A percentile compares a stretch with the other conserved stretches of the same genome.
Conservation (phyloP, 2,113 vertebrate genomes). For the Ochotona princeps region DNA sequence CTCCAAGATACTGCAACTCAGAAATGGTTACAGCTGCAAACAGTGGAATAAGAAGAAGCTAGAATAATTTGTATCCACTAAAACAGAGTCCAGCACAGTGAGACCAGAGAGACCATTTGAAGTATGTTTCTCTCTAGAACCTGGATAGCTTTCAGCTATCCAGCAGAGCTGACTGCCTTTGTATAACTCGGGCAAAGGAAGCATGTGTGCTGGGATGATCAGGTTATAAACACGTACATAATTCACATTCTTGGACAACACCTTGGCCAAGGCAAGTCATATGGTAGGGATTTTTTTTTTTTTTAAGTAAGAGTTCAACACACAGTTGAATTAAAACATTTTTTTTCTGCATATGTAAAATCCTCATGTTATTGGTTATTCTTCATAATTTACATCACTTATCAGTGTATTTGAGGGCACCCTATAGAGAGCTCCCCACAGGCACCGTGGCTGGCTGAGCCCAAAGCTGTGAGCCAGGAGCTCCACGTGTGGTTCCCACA, state of each 20-base stretch:
- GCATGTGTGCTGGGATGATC: background rate
- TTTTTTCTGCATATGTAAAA: background rate
- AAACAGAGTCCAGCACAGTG: constrained; percentile 53
- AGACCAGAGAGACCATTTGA: no score
- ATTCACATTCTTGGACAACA: constrained; percentile 16
- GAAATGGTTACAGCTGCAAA: constrained; percentile 39
- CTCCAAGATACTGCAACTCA: constrained; percentile 52
- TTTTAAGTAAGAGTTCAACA: background rate
- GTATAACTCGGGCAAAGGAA: constrained; percentile 21
- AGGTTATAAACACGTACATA: constrained; percentile 24
- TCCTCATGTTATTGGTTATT: background rate
- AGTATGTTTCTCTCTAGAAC: constrained; percentile 64
- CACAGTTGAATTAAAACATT: background rate
- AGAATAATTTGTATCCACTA: constrained; percentile 74
- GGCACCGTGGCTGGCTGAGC: no score
- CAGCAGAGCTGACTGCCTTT: background rate
- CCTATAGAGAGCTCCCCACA: no score
- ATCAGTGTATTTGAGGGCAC: background rate
- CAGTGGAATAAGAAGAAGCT: constrained; percentile 49
- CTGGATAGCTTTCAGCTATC: constrained; percentile 27
- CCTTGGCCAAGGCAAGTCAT: background rate
- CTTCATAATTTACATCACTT: background rate
- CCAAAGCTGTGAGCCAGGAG: no score
- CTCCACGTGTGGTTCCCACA: no score
- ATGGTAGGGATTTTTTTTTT: background rate